phyloP scores from a whole-genome alignment of 2,113 vertebrate species.

The Beaufortia kweichowensis region DNA sequence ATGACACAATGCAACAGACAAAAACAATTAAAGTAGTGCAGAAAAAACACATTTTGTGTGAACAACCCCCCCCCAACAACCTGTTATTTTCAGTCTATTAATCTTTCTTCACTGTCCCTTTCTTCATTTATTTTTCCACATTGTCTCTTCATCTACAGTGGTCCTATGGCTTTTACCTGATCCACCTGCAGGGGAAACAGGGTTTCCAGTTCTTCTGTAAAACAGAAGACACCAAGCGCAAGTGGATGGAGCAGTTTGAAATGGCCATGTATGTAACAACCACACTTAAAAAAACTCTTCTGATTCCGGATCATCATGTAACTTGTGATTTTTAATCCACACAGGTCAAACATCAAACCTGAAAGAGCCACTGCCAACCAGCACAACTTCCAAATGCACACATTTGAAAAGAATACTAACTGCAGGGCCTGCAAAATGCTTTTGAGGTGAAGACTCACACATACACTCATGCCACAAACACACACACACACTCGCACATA shows the following conservation, averaged over 20 bases:
- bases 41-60: neutral
- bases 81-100: neutral
- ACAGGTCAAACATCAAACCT: conserved; percentile 96
- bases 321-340: neutral
- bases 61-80: neutral
- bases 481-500: neutral
- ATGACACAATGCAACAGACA: neutral
- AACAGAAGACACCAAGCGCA: conserved; percentile 96
- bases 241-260: conserved; percentile 99
- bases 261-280: conserved; percentile 91
- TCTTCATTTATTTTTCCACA: neutral
- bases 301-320: neutral
- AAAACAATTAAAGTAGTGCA: neutral
- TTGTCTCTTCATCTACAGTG: conserved; percentile 75
- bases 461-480: neutral
- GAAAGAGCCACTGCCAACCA: conserved; percentile 94
- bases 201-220: conserved; percentile 99
- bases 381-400: conserved; percentile 98
- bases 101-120: neutral
- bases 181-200: conserved; percentile 95
- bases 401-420: conserved; percentile 93
- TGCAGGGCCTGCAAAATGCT: conserved; percentile 96
- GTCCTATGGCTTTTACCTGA: conserved; percentile 97
- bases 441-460: conserved; percentile 78
- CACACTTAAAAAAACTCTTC: neutral